Conservation (phyloP, 2,888 invertebrate species). For the Galerucella calmariensis region DNA sequence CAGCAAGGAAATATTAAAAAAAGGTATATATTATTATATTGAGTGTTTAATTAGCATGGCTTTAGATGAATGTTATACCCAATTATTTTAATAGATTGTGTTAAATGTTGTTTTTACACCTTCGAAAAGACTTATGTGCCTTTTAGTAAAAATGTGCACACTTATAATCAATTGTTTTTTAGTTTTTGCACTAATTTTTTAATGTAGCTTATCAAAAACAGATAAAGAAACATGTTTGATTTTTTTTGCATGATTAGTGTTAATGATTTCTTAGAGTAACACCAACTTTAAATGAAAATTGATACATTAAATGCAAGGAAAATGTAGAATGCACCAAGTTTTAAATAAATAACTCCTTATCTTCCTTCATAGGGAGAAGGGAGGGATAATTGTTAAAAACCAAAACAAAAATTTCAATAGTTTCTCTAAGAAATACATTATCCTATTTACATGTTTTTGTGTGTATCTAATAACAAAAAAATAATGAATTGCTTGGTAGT, state of each 20-base stretch:
- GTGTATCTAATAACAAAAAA: not conserved
- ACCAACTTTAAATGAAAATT: not conserved
- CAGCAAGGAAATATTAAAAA: constrained; percentile 4
- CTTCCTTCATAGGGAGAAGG: too few relatives aligned
- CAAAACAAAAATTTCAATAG: too few relatives aligned
- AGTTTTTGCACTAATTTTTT: constrained; percentile 34
- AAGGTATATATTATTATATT: constrained; percentile 17
- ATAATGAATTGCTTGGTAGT: constrained; percentile 8
- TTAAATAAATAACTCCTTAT: too few relatives aligned
- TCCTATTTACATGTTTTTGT: not conserved
- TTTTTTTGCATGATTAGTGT: constrained; percentile 28
- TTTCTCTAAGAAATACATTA: constrained; percentile 1
- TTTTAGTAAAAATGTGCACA: not conserved
- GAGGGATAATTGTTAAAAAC: too few relatives aligned
- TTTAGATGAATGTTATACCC: constrained; percentile 16
- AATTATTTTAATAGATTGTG: not conserved
- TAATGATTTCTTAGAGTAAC: not conserved
- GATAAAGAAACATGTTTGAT: constrained; percentile 35
- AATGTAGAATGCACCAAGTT: too few relatives aligned
- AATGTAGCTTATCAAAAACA: constrained; percentile 28
- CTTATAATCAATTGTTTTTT: constrained; percentile 13
- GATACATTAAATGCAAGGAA: too few relatives aligned
- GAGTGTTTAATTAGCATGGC: constrained; percentile 33
- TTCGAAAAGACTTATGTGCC: not conserved
- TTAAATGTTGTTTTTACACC: not conserved